phyloP scores from a whole-genome alignment of 1,140 invertebrate species.

The Diorhabda sublineata region DNA sequence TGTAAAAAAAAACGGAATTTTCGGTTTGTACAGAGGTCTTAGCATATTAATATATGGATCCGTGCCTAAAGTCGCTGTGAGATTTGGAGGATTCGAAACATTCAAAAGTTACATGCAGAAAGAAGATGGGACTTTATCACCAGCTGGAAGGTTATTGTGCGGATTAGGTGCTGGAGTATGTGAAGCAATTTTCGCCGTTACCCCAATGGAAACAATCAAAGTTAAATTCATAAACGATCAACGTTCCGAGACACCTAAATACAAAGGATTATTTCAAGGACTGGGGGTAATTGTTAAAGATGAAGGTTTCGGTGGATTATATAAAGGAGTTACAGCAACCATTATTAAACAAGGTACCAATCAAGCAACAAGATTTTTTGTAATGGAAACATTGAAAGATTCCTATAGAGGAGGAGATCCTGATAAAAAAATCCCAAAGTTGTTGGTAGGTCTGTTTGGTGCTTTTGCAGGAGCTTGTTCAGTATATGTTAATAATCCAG shows the following conservation, averaged over 20 bases:
- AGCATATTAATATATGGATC: conserved; percentile 94
- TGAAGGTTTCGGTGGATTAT: conserved; percentile 71
- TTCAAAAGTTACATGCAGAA: conserved; percentile 77
- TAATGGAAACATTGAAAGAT: conserved; percentile 94
- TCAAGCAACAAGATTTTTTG: conserved; percentile 96
- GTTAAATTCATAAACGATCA: conserved; percentile 99
- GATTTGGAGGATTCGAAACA: conserved; percentile 97
- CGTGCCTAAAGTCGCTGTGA: conserved; percentile 93
- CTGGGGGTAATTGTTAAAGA: conserved; percentile 81
- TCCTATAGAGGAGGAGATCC: conserved; percentile 65
- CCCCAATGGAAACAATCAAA: conserved; percentile 99
- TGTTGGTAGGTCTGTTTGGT: not conserved
- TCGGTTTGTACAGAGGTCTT: conserved; percentile 92
- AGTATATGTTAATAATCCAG: conserved; percentile 96
- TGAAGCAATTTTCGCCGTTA: conserved; percentile 96
- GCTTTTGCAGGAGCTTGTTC: conserved; percentile 74
- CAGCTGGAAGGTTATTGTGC: conserved; percentile 75
- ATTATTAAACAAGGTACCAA: conserved; percentile 97
- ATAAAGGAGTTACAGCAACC: conserved; percentile 67
- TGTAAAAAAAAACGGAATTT: conserved; percentile 81
- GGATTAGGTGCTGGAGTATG: conserved; percentile 91
- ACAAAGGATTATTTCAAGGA: conserved; percentile 91
- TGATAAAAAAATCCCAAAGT: conserved; percentile 66
- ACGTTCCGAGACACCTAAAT: conserved; percentile 85
- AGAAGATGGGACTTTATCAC: conserved; percentile 74